Conservation (phyloP, 2,113 vertebrate species). For the Sylvia atricapilla region DNA sequence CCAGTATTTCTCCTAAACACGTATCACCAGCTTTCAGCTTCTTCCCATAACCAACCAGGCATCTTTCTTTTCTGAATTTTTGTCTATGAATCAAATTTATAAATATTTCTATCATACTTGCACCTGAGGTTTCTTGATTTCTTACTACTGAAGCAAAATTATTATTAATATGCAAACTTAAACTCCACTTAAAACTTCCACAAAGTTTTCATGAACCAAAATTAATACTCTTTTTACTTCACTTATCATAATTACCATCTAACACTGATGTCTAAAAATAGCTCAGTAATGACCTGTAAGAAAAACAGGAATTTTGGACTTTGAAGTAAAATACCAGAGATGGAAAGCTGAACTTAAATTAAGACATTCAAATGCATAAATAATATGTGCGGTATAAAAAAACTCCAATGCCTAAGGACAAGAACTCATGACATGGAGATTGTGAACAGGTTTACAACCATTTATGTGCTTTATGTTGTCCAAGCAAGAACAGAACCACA, state of each 20-base stretch:
- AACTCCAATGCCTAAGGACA: background rate
- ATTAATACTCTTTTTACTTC: background rate
- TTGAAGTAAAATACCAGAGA: background rate
- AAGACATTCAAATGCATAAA: background rate
- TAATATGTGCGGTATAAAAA: background rate
- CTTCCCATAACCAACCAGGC: background rate
- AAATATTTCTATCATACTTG: background rate
- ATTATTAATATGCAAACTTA: background rate
- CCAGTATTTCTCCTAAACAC: background rate
- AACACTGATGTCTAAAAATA: background rate
- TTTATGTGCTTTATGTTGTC: background rate
- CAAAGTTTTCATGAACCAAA: background rate
- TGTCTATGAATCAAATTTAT: background rate
- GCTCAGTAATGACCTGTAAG: background rate
- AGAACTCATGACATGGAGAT: background rate
- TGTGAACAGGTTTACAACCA: fast-evolving
- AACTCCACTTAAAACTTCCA: background rate
- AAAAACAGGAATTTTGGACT: background rate
- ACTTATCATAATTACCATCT: background rate
- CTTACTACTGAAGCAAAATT: background rate
- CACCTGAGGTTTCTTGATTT: background rate
- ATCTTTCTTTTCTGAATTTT: background rate
- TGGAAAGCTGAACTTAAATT: background rate
- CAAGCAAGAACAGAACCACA: background rate
- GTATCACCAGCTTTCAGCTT: background rate